phyloP scores from a whole-genome alignment of 92 coral and sea anemone species.

The Scolanthus callimorphus region DNA sequence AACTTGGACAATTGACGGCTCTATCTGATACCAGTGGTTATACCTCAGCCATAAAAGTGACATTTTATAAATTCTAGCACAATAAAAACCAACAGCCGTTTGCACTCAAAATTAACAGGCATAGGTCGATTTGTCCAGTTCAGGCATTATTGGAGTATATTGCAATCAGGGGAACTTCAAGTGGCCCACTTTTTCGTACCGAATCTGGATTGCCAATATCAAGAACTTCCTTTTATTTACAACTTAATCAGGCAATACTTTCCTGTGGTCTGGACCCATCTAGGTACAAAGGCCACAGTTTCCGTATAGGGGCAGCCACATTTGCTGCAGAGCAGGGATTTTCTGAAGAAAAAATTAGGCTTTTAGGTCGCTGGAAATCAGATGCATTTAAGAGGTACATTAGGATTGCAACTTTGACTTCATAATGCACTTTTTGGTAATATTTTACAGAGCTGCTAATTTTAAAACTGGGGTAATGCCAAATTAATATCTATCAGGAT shows the following conservation, averaged over 20 bases:
- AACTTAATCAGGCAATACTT: neutral
- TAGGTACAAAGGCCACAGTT: conserved; percentile 9
- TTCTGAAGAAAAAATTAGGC: neutral
- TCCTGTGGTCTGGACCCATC: neutral
- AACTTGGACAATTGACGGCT: neutral
- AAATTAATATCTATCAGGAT: too few species aligned
- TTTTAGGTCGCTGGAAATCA: conserved; percentile 11
- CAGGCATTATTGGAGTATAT: neutral
- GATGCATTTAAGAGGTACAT: conserved; percentile 9
- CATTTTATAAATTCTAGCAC: conserved; percentile 1
- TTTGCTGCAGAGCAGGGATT: neutral
- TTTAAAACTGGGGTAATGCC: too few species aligned
- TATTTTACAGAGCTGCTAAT: too few species aligned
- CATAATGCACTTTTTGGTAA: too few species aligned
- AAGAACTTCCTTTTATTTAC: neutral
- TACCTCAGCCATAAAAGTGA: neutral
- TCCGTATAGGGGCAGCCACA: conserved; percentile 1
- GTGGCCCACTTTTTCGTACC: too few species aligned
- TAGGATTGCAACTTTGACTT: too few species aligned
- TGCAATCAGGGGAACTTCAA: neutral
- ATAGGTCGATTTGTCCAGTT: neutral
- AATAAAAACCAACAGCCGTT: neutral
- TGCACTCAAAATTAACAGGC: neutral
- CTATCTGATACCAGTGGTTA: neutral
- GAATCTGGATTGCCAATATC: neutral